Evolutionary conservation across 2,113 vertebrate species (phyloP), one percentile per base, ranked within the genome.

Genomic region (Microtus richardsoni): DNA sequence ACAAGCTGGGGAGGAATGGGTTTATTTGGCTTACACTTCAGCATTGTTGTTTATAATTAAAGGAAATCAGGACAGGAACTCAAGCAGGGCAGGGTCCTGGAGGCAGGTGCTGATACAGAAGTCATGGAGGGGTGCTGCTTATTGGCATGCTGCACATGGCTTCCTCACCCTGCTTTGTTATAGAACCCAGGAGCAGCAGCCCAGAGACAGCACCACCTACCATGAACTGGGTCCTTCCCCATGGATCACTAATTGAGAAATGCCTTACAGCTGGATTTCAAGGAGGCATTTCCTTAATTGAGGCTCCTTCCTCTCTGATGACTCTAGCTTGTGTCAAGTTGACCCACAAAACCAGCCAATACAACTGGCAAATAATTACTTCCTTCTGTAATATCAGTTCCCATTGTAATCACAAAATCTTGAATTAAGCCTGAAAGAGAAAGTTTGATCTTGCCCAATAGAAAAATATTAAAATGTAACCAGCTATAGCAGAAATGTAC

Each of bases 351-450:
- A 70, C 33, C 16, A 70, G 33, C 68, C 68, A 70, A 17, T 70
- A 70, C 33, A 70, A n/a, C 44, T 8, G 41, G 19, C 39, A 64
- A 94, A n/a, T 28, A 86, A 92, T 52, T 82, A 91, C 41, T 84
- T 88, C 26, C 33, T n/a, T 39, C 4, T 58, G 10, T 52, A 54
- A 92, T 94, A 95, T 91, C n/a, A 88, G 33, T 41, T 88, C 22
- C 83, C 47, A 30, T 90, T n/a, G 41, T 52, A 96, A 73, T 75
- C 74, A 71, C 44, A 84, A 95, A 91, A 75, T 5, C 22, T 5
- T 64, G 70, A 79, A 92, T 90, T 94, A 92, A 84, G 14, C 5
- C 22, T 88, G 16, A 30, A 89, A 92, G 41, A 91, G 13, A 54
- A 19, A 49, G n/a, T 28, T 86, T 49, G 28, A 2, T 71, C 88